Evolutionary conservation across 2,797 vertebrate species (phyloP).

Genomic region (Hapalemur alaotrensis): DNA sequence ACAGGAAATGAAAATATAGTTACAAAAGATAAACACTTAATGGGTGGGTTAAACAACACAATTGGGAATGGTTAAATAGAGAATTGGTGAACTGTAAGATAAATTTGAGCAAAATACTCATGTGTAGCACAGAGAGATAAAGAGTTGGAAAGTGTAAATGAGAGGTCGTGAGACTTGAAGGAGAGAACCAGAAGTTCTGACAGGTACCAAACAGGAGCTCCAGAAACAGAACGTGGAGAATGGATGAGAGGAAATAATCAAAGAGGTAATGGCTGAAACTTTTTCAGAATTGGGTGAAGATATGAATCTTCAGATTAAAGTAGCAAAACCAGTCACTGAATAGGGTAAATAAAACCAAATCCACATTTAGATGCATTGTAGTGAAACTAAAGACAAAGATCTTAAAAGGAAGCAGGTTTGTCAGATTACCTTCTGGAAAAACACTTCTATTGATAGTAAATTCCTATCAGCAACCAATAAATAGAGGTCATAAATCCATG

Average conservation of each 20-base stretch:
- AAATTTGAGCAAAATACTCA: background rate
- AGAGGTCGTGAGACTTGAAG: background rate
- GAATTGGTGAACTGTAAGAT: background rate
- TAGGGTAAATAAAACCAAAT: background rate
- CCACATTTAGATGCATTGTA: background rate
- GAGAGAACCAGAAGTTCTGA: background rate
- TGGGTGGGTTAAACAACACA: background rate
- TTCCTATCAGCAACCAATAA: background rate
- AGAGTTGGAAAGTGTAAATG: background rate
- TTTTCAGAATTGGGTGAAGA: background rate
- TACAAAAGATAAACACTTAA: background rate
- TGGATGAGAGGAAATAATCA: background rate
- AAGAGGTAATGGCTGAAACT: background rate
- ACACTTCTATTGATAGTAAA: background rate
- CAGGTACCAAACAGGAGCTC: background rate
- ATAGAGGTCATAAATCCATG: background rate
- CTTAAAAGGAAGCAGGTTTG: background rate
- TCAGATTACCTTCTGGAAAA: background rate
- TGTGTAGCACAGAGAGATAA: background rate
- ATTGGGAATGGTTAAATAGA: background rate
- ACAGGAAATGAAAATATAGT: background rate
- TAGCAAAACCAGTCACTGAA: background rate
- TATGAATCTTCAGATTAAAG: background rate
- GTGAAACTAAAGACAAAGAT: background rate
- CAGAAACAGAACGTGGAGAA: background rate